These are phyloP conservation scores for Zelleria hepariella DNA, from an alignment of 2,888 invertebrate species.

Conservation along the genomic window DNA sequence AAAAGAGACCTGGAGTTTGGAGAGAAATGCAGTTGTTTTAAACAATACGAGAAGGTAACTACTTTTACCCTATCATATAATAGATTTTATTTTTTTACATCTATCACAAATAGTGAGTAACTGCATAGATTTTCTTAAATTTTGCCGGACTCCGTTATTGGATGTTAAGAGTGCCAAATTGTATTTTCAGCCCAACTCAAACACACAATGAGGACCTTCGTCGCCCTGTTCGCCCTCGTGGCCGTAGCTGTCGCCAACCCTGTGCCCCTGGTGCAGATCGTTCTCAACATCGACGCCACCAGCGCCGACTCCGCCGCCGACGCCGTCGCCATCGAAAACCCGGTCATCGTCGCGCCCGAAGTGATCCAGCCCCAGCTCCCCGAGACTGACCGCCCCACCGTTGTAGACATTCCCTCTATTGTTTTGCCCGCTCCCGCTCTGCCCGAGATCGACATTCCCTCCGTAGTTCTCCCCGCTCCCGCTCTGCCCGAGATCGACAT, in stretches of 20 bases:
- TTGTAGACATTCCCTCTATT: too few relatives aligned
- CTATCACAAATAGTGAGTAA: too few relatives aligned
- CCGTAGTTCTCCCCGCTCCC: constrained; percentile 12
- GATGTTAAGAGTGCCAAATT: constrained; percentile 4
- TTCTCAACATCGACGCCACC: constrained; percentile 34
- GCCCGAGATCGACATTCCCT: constrained; percentile 1
- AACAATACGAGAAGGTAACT: constrained; percentile 1
- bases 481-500: constrained; percentile 13
- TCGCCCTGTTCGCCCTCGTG: constrained; percentile 32
- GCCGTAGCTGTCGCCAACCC: constrained; percentile 37
- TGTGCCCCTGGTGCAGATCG: constrained; percentile 32
- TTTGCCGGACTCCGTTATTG: too few relatives aligned
- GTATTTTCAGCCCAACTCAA: constrained; percentile 11
- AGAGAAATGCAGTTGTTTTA: background rate
- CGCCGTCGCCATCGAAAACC: constrained; percentile 14
- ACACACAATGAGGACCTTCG: constrained; percentile 32
- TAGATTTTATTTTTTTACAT: too few relatives aligned
- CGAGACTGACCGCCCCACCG: background rate
- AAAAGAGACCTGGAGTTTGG: background rate
- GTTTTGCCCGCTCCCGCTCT: background rate
- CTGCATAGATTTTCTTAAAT: too few relatives aligned
- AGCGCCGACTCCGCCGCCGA: constrained; percentile 7
- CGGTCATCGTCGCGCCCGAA: constrained; percentile 9
- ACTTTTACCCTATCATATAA: background rate
- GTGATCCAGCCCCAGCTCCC: background rate